phyloP scores from a whole-genome alignment of 2,113 vertebrate genomes.

The Meleagris gallopavo region DNA sequence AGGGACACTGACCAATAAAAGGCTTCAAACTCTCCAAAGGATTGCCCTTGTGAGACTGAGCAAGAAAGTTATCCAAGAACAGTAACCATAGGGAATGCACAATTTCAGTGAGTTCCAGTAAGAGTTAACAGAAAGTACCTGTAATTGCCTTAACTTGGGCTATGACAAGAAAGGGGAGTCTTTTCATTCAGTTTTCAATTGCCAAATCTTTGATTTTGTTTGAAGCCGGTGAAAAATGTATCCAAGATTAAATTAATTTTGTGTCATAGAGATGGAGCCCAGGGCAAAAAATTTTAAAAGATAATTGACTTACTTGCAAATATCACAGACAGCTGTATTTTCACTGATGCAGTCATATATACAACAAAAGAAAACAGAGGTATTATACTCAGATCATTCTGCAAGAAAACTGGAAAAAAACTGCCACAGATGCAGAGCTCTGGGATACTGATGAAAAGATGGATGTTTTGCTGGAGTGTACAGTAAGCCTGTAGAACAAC shows the following conservation, averaged over 20 bases:
- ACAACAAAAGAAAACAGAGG: background rate
- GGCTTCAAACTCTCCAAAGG: background rate
- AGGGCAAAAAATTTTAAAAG: background rate
- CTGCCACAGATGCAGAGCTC: background rate
- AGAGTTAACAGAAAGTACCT: background rate
- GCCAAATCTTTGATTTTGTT: background rate
- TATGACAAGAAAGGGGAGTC: background rate
- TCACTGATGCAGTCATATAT: background rate
- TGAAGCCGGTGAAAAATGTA: background rate
- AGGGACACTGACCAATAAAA: background rate
- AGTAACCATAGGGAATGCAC: background rate
- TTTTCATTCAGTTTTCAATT: background rate
- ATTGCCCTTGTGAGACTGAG: background rate
- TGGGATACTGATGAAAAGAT: background rate
- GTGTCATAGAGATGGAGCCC: background rate
- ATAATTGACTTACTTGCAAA: background rate
- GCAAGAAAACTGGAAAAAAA: background rate
- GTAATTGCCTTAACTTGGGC: background rate
- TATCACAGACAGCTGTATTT: background rate
- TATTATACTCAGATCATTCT: background rate
- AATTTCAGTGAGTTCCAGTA: background rate
- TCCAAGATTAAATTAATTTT: background rate
- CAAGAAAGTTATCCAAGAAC: background rate
- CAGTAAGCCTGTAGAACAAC: background rate
- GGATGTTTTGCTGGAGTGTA: background rate